Conservation (phyloP, 2,888 invertebrate genomes). For the Papilio demoleus region DNA sequence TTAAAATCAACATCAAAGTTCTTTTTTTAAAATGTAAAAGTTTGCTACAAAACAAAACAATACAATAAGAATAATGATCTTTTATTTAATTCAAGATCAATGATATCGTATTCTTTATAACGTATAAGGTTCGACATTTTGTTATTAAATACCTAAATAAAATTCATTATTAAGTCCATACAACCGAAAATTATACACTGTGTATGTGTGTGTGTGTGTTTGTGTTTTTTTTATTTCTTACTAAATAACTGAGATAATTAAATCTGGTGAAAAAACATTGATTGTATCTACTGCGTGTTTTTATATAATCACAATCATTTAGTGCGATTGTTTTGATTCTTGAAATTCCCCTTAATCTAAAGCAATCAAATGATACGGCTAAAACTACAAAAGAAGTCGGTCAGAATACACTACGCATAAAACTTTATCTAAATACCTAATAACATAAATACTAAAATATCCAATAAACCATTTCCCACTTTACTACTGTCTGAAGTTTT, state of each 20-base stretch:
- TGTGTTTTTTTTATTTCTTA: too few relatives aligned
- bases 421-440: conserved; percentile 3
- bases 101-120: neutral
- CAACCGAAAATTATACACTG: too few relatives aligned
- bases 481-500: conserved; percentile 9
- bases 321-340: neutral
- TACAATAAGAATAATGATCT: too few relatives aligned
- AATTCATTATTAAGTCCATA: too few relatives aligned
- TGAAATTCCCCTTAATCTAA: conserved; percentile 1
- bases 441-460: conserved; percentile 19
- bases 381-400: neutral
- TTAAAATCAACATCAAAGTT: conserved; percentile 33
- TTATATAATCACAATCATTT: neutral
- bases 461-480: conserved; percentile 33
- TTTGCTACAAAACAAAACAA: conserved; percentile 5
- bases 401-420: conserved; percentile 7
- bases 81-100: conserved; percentile 20
- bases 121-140: neutral
- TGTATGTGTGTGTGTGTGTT: too few relatives aligned
- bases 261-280: too few relatives aligned
- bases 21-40: neutral
- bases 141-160: too few relatives aligned
- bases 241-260: neutral
- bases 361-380: neutral
- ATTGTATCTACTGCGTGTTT: neutral